Evolutionary conservation across 2,113 vertebrate genomes (phyloP), one percentile per base, ranked within the genome.

Genomic region (Onychorhynchus coronatus): DNA sequence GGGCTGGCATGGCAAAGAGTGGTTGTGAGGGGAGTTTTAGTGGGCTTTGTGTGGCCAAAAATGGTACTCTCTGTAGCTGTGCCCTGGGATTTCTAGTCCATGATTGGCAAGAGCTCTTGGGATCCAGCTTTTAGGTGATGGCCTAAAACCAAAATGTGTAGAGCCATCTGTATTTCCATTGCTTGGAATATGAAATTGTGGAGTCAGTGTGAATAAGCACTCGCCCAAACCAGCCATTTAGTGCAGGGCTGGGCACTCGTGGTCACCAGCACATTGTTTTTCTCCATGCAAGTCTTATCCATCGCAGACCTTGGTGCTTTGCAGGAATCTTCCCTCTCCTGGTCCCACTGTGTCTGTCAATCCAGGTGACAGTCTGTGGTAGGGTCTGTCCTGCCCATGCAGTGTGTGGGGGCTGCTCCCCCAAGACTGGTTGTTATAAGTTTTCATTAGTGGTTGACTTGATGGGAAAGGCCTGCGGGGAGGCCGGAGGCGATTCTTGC

Each of bases 401-500:
- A 4, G 39, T 0, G 0, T 22, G 37, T 21, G 66, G 82, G 78
- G 58, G 58, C 86, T 15, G 6, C 6, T 77, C 63, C 55, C 67
- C 46, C 23, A 8, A 31, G 19, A 33, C 10, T 0, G 13, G 50
- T 9, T 0, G 0, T 85, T 80, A 55, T 2, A n/a, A 46, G 63
- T 85, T 91, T 91, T 95, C 88, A 28, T 94, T 94, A 94, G 85
- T 44, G 18, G 61, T 5, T 62, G 44, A 28, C 66, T 80, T 55
- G 76, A 35, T 81, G 65, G 53, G 47, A 42, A 71, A 59, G 72
- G 63, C 55, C 87, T 20, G 10, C 5, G 8, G 88, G 76, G 41
- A 89, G 61, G 86, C 91, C 0, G 0, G 80, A 93, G 96, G 93
- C 49, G 8, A 11, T 82, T 73, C 80, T 78, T 11, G 1, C 85